Base-by-base conservation (phyloP, 1,140 invertebrate genomes). In the Eumeta japonica region DNA sequence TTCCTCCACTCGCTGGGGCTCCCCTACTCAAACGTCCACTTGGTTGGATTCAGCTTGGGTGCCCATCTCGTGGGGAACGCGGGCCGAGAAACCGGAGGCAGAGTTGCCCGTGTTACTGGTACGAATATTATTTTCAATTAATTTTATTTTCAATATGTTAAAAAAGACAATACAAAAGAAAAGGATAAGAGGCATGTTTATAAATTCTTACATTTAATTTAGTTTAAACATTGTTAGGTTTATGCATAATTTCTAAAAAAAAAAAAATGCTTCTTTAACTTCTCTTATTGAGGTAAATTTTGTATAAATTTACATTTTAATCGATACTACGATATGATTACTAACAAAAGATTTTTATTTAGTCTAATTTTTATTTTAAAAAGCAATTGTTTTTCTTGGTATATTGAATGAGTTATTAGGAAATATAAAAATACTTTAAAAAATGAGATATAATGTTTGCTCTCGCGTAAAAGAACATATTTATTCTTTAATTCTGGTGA, bases 61-160 rank as follows among this genome's bases (percentile, higher is more conserved):
- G 62, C 68, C 0, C 66, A 74, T n/a, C 66, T 74, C 30, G 53
- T 61, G 12, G 70, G 72, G 38, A 55, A 4, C 58, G 70, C 1
- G 66, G 64, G 0, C 59, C 62, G 9, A 45, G 52, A 14, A 38
- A 64, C 27, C 38, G 43, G 0, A 35, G 44, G 0, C 17, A 51
- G 3, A 65, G 56, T 0, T 46, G 45, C 1, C 28, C 3, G 31
- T 3, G 11, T 33, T 14, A 33, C 31, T 14, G 31, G 31, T 33
- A 17, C 18, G 13, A 14, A 14, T 9, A 20, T 20, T 35, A 16
- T 16, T 7, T 16, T 33, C 3, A 4, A 7, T 11, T 12, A 4
- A n/a, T 29, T 29, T 4, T 29, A 11, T 16, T 15, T 3, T 16
- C 3, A 33, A 16, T 38, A 28, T n/a, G 31, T 38, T 28, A 29